Evolutionary conservation across 2,888 invertebrate genomes (phyloP).

Genomic region (Chrysolina oricalcia): DNA sequence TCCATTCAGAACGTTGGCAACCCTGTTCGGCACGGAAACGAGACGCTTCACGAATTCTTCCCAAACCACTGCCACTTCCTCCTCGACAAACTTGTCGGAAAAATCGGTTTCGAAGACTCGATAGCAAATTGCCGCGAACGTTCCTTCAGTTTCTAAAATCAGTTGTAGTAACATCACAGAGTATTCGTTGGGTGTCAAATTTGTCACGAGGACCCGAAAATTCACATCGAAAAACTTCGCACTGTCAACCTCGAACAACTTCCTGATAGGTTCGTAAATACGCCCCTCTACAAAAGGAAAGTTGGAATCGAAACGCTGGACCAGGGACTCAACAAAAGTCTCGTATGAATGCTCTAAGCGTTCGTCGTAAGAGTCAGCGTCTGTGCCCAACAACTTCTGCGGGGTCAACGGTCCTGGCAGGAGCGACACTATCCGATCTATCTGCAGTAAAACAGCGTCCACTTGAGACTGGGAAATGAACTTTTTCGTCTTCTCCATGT

Average conservation of each 20-base stretch:
- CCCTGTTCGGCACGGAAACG: slow-evolving; percentile 79
- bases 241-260: slow-evolving; percentile 76
- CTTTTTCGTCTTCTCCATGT: slow-evolving; percentile 59
- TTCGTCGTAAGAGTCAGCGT: slow-evolving; percentile 69
- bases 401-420: slow-evolving; percentile 77
- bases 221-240: slow-evolving; percentile 72
- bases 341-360: slow-evolving; percentile 73
- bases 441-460: slow-evolving; percentile 61
- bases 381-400: slow-evolving; percentile 77
- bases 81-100: slow-evolving; percentile 67
- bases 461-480: slow-evolving; percentile 68
- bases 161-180: slow-evolving; percentile 70
- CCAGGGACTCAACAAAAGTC: slow-evolving; percentile 72
- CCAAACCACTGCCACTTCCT: slow-evolving; percentile 47
- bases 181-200: slow-evolving; percentile 71
- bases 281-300: slow-evolving; percentile 74
- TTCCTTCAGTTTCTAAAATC: slow-evolving; percentile 75
- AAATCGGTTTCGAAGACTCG: slow-evolving; percentile 48
- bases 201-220: slow-evolving; percentile 72
- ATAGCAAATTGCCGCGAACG: slow-evolving; percentile 72
- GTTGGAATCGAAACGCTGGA: slow-evolving; percentile 73
- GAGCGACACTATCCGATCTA: slow-evolving; percentile 65
- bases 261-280: slow-evolving; percentile 70
- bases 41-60: slow-evolving; percentile 77
- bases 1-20: slow-evolving; percentile 79